A percentile compares a stretch with the other conserved stretches of the same genome.
These are phyloP conservation scores for Myiagra hebetior DNA, from an alignment of 2,113 vertebrate genomes.

Conservation along the genomic window DNA sequence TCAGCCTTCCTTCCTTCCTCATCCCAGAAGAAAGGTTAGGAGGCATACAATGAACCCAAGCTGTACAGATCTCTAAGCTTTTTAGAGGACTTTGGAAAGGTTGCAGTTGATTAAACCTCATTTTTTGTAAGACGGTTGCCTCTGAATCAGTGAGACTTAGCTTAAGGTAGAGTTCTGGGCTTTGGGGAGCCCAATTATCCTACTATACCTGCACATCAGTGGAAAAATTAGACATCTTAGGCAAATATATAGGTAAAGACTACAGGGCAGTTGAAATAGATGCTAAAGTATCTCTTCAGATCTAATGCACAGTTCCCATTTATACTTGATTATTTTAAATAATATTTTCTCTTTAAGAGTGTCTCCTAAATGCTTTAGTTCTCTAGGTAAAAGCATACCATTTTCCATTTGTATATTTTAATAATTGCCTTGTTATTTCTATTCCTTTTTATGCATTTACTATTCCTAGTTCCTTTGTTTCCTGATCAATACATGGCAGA, in stretches of 20 bases:
- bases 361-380: background rate
- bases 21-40: background rate
- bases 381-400: background rate
- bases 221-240: background rate
- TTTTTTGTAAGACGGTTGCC: background rate
- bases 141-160: background rate
- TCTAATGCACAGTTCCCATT: background rate
- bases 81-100: background rate
- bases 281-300: background rate
- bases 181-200: background rate
- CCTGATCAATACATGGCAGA: background rate
- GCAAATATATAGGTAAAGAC: background rate
- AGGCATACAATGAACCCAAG: background rate
- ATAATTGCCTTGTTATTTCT: background rate
- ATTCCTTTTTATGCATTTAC: background rate
- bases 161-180: background rate
- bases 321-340: background rate
- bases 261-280: background rate
- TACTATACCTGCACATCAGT: background rate
- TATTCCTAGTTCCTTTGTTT: background rate
- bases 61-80: background rate
- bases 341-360: background rate
- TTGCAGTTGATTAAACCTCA: background rate
- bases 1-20: background rate
- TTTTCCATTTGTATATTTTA: background rate